Evolutionary conservation across 2,113 vertebrate genomes (phyloP), one percentile per base, ranked within the genome.

Genomic region (Vicugna pacos): DNA sequence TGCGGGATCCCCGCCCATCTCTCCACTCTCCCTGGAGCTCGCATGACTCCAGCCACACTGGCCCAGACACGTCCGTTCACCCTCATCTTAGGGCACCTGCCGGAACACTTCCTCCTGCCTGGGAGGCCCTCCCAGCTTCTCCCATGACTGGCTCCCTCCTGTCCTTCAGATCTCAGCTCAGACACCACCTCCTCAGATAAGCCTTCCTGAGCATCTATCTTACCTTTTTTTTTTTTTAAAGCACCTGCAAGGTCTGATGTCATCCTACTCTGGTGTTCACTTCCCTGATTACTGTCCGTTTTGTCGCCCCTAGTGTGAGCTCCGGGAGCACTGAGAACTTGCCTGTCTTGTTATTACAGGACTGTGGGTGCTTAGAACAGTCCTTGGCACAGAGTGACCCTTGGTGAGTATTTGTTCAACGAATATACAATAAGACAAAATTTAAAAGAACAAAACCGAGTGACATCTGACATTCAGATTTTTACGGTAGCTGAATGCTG

Each of bases 401-500:
- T 62, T 2, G n/a, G 50, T 48, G 42, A 86, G 64, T 72, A 76
- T 24, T n/a, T 67, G 35, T 32, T 96, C 62, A 46, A 26, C 9
- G 38, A 92, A 46, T 62, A 83, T 22, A 87, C 7, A 87, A 17
- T 56, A 92, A 90, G 60, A 48, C 8, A 91, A 56, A 93, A 91
- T 32, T 60, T 50, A 54, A 60, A 83, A 93, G 56, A 93, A 91
- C 8, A 84, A 93, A 92, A 76, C 38, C 19, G 94, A 85, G 20
- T 26, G 56, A 50, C 1, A 62, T 4, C 32, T 92, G 70, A 65
- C 22, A n/a, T 9, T 9, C 38, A 58, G 56, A 62, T 62, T 62
- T 84, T 72, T 80, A 62, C 22, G 81, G 16, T 5, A 24, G n/a
- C 65, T 50, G 81, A 82, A 84, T 7, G 42, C 26, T 67, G 48